Evolutionary conservation across 2,888 invertebrate genomes (phyloP).

Genomic region (Ferrisia virgata): DNA sequence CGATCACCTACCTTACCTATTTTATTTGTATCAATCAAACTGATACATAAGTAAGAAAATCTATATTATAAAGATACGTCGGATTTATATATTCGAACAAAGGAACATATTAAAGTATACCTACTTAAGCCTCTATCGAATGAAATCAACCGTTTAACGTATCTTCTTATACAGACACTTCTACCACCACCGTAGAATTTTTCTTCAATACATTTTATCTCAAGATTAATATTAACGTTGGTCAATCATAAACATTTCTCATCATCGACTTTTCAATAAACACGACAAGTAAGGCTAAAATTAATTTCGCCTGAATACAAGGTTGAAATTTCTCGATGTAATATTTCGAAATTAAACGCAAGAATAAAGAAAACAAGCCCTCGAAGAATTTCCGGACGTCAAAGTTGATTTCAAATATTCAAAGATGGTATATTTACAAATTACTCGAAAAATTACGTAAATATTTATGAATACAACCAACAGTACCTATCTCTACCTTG

Average conservation of each 20-base stretch:
- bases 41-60: background rate
- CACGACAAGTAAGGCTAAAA: background rate
- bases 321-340: background rate
- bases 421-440: too few species aligned
- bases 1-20: background rate
- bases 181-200: background rate
- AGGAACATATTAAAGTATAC: background rate
- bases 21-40: background rate
- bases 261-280: too few species aligned
- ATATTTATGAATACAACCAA: too few species aligned
- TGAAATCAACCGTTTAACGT: too few species aligned
- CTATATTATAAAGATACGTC: too few species aligned
- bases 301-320: background rate
- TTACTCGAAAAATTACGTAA: too few species aligned
- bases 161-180: too few species aligned
- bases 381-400: background rate
- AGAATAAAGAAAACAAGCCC: background rate
- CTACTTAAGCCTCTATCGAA: too few species aligned
- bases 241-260: too few species aligned
- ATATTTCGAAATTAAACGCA: background rate
- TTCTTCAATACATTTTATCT: background rate
- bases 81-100: too few species aligned
- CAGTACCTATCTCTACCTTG: too few species aligned
- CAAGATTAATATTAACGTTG: background rate
- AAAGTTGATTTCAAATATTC: background rate